phyloP scores from a whole-genome alignment of 2,113 vertebrate genomes.

The Aptenodytes patagonicus region DNA sequence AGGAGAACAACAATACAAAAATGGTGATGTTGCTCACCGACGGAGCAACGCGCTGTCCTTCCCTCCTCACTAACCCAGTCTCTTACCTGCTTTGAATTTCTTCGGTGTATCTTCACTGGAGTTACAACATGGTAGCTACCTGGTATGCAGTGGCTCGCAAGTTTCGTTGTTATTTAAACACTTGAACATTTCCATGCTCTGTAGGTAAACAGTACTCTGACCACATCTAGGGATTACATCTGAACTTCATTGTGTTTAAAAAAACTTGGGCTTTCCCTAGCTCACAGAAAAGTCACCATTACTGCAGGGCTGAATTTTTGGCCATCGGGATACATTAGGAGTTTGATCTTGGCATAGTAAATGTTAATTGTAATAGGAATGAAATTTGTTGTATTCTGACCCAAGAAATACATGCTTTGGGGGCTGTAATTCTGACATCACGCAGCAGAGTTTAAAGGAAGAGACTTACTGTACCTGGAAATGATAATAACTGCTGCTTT shows the following conservation, averaged over 20 bases:
- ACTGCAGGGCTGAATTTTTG: neutral
- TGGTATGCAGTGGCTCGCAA: neutral
- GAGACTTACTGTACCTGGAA: neutral
- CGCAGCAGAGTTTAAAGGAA: neutral
- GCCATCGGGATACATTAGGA: neutral
- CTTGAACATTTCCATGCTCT: neutral
- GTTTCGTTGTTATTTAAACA: neutral
- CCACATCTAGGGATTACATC: neutral
- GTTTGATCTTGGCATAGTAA: neutral
- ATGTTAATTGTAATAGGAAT: neutral
- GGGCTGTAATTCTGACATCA: neutral
- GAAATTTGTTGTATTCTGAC: neutral
- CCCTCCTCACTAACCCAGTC: neutral
- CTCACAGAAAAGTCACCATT: neutral
- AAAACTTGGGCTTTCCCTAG: neutral
- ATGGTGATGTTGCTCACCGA: rapidly evolving
- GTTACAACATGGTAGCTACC: rapidly evolving
- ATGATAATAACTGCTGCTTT: neutral
- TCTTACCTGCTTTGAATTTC: neutral
- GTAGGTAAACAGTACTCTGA: neutral
- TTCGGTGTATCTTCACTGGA: neutral
- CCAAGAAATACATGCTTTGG: neutral
- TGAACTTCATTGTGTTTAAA: neutral
- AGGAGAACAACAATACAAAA: neutral
- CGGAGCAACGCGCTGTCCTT: neutral